Conservation (phyloP, 2,888 invertebrate genomes). For the Nowickia ferox region DNA sequence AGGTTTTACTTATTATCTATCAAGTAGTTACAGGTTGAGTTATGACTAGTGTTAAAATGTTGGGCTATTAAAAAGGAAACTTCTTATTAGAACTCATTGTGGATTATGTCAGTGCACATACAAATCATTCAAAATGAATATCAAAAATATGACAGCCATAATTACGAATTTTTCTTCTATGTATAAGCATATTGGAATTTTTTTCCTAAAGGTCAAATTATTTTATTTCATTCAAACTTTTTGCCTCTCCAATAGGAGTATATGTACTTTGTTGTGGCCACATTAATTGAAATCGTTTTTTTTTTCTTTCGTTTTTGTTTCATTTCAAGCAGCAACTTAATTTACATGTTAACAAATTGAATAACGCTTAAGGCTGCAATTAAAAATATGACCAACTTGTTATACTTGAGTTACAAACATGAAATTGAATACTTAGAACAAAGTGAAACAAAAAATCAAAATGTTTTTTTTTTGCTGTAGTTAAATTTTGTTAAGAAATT, state of each 20-base stretch:
- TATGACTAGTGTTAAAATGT: no score
- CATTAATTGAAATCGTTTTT: background rate
- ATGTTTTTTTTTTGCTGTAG: background rate
- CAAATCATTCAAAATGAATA: no score
- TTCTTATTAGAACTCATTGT: no score
- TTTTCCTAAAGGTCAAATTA: no score
- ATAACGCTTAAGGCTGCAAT: constrained; percentile 69
- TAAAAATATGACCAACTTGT: constrained; percentile 65
- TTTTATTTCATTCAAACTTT: no score
- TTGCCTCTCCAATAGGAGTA: background rate
- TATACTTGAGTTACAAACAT: constrained; percentile 69
- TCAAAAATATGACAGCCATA: no score
- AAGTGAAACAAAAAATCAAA: constrained; percentile 7
- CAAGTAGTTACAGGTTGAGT: no score
- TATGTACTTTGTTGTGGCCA: background rate
- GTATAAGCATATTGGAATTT: no score
- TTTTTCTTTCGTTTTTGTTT: background rate
- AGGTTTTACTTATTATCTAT: no score
- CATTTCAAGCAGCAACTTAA: constrained; percentile 30
- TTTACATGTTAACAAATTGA: constrained; percentile 69
- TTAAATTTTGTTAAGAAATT: constrained; percentile 4
- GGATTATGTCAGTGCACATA: no score
- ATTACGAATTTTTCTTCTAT: no score
- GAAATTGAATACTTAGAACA: constrained; percentile 59
- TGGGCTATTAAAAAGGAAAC: no score